These are phyloP conservation scores for Trichoplusia ni DNA, from an alignment of 1,140 invertebrate species.

Conservation along the genomic window DNA sequence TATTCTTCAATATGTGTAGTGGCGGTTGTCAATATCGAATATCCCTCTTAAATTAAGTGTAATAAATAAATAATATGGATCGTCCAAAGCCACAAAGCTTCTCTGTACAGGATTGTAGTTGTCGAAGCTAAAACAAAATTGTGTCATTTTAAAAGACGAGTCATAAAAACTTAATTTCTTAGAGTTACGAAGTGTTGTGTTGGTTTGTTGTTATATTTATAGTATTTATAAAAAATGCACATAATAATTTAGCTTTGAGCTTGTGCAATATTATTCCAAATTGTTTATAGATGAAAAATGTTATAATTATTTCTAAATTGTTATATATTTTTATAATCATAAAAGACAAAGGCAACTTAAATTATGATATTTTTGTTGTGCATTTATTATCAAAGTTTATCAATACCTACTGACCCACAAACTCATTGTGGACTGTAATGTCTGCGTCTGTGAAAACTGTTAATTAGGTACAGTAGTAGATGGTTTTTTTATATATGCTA, in stretches of 20 bases:
- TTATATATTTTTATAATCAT: slow-evolving; percentile 79
- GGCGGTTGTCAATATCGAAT: slow-evolving; percentile 12
- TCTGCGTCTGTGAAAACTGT: slow-evolving; percentile 71
- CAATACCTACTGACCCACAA: slow-evolving; percentile 67
- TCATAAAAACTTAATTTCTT: slow-evolving; percentile 43
- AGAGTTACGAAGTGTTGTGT: slow-evolving; percentile 60
- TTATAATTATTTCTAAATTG: slow-evolving; percentile 80
- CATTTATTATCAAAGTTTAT: slow-evolving; percentile 80
- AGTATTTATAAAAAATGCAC: slow-evolving; percentile 74
- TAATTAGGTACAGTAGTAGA: slow-evolving; percentile 71
- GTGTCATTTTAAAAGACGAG: slow-evolving; percentile 48
- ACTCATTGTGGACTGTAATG: slow-evolving; percentile 76
- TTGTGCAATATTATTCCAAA: slow-evolving; percentile 80
- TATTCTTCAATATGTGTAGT: background rate
- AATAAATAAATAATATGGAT: too few species aligned
- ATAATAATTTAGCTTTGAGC: slow-evolving; percentile 75
- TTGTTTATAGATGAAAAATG: slow-evolving; percentile 75
- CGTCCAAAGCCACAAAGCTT: slow-evolving; percentile 6
- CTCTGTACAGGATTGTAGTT: slow-evolving; percentile 33
- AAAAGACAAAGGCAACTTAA: slow-evolving; percentile 78
- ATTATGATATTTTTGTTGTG: slow-evolving; percentile 80
- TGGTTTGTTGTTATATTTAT: slow-evolving; percentile 77
- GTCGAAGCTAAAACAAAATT: slow-evolving; percentile 43
- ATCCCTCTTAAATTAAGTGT: slow-evolving; percentile 16
- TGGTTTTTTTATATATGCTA: slow-evolving; percentile 72